phyloP scores from a whole-genome alignment of 2,113 vertebrate species.

The Nothoprocta pentlandii region DNA sequence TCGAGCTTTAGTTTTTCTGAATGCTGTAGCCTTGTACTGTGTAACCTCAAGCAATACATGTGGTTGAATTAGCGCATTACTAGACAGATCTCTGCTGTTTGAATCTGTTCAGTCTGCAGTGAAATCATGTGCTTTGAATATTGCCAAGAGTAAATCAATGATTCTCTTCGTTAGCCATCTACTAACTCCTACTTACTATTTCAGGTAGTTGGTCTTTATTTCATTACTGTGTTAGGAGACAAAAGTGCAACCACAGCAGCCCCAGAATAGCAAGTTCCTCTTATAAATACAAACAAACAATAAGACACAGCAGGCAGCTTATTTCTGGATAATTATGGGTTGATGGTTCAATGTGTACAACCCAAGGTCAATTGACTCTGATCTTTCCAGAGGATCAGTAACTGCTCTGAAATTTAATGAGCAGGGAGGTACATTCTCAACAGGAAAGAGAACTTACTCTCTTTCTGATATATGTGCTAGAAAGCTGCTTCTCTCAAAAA shows the following conservation, averaged over 20 bases:
- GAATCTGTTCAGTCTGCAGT: not conserved
- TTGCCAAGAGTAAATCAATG: not conserved
- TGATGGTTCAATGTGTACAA: not conserved
- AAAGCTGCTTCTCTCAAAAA: not conserved
- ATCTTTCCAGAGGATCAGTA: not conserved
- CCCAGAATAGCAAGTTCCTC: not conserved
- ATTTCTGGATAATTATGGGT: conserved; percentile 1
- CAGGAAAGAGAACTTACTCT: not conserved
- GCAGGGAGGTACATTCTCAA: not conserved
- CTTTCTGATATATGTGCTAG: not conserved
- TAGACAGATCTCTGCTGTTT: not conserved
- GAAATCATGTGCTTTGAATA: not conserved
- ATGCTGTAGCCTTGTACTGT: not conserved
- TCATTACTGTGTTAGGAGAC: not conserved
- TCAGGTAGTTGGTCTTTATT: not conserved
- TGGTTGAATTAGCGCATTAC: conserved; percentile 15
- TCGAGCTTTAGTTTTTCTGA: not conserved
- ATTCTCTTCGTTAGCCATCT: not conserved
- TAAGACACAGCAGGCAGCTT: not conserved
- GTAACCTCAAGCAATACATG: not conserved
- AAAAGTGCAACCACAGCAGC: conserved; percentile 16
- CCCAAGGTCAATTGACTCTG: conserved; percentile 18
- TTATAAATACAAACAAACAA: conserved; percentile 22
- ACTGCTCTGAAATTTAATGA: not conserved
- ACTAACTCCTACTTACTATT: not conserved